Conservation (phyloP, 2,888 invertebrate genomes). For the Helobdella robusta region DNA sequence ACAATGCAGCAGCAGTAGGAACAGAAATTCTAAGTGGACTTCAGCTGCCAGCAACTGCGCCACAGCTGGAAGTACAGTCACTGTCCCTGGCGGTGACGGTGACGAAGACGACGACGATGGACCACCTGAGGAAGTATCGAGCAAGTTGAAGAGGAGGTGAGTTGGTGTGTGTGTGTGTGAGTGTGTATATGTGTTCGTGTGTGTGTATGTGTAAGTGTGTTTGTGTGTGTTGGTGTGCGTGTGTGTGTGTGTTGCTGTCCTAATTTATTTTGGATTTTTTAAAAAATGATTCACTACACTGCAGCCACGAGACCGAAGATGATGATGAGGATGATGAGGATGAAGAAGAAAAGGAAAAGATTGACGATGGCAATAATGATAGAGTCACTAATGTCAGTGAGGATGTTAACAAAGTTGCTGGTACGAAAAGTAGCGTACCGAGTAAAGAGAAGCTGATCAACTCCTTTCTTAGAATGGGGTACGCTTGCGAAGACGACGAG, state of each 20-base stretch:
- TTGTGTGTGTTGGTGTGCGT: too few species aligned
- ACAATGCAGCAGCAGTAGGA: background rate
- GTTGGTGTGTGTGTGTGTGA: too few species aligned
- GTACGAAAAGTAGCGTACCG: too few species aligned
- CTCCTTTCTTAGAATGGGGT: slow-evolving; percentile 17
- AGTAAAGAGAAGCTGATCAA: too few species aligned
- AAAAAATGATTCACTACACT: background rate
- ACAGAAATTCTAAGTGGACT: background rate
- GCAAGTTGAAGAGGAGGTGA: slow-evolving; percentile 29
- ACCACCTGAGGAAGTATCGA: slow-evolving; percentile 33
- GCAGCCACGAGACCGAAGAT: background rate
- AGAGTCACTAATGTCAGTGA: too few species aligned
- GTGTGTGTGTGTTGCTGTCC: too few species aligned
- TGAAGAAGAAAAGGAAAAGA: background rate
- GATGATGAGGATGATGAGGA: background rate
- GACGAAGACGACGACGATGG: slow-evolving; percentile 31
- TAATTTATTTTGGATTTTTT: background rate
- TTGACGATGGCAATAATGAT: slow-evolving; percentile 15
- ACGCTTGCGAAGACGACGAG: slow-evolving; percentile 20
- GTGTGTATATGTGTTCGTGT: too few species aligned
- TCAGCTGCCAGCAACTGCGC: background rate
- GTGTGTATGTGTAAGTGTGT: too few species aligned
- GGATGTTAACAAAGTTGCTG: too few species aligned
- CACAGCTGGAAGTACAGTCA: background rate
- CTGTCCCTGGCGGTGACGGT: background rate